Evolutionary conservation across 2,113 vertebrate genomes (phyloP).

Genomic region (Tapirus terrestris): DNA sequence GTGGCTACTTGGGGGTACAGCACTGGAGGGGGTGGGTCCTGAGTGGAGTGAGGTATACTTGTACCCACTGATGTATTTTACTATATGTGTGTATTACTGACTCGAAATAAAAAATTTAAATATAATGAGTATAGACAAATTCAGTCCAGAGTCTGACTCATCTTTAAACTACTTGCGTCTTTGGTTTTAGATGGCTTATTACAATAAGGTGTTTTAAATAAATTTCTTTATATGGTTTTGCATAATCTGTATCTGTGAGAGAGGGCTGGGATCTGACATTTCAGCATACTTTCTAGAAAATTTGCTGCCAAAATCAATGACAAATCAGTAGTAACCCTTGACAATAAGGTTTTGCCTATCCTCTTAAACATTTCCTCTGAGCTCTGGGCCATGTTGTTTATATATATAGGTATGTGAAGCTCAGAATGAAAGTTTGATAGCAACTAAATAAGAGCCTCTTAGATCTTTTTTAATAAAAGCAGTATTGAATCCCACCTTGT

Average conservation of each 20-base stretch:
- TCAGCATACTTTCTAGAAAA: neutral
- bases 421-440: neutral
- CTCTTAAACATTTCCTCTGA: neutral
- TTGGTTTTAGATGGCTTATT: neutral
- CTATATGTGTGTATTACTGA: neutral
- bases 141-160: neutral
- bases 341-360: neutral
- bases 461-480: neutral
- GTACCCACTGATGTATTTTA: neutral
- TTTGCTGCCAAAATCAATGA: conserved; percentile 28
- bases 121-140: neutral
- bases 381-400: neutral
- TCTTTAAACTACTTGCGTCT: neutral
- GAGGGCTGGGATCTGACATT: neutral
- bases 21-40: neutral
- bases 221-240: neutral
- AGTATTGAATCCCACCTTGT: neutral
- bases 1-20: neutral
- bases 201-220: neutral
- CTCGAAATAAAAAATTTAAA: conserved; percentile 14
- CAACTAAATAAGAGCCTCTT: neutral
- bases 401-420: neutral
- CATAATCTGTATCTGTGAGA: neutral
- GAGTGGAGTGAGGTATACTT: neutral
- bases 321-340: neutral